Evolutionary conservation across 2,797 vertebrate species (phyloP).

Genomic region (Acipenser oxyrinchus): DNA sequence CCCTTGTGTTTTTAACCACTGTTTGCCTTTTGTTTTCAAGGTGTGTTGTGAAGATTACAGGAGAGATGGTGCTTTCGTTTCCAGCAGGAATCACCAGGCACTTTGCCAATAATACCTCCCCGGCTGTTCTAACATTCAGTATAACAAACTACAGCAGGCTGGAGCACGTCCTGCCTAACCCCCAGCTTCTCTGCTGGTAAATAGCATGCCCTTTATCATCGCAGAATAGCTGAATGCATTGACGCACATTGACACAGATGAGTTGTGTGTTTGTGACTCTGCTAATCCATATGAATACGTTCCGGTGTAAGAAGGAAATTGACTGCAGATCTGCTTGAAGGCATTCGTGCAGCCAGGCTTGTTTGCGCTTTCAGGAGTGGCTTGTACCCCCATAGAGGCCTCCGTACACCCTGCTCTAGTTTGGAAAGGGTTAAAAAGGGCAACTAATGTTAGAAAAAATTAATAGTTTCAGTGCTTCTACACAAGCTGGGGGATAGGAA

Average conservation of each 20-base stretch:
- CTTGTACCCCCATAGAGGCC: too few relatives aligned
- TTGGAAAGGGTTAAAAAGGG: too few relatives aligned
- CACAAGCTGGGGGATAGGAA: too few relatives aligned
- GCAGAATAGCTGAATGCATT: neutral
- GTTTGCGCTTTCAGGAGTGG: too few relatives aligned
- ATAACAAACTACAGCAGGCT: slow-evolving; percentile 86
- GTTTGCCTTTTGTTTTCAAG: slow-evolving; percentile 42
- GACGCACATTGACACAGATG: neutral
- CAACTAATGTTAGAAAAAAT: too few relatives aligned
- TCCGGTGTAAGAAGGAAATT: too few relatives aligned
- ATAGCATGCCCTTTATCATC: slow-evolving; percentile 9
- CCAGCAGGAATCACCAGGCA: slow-evolving; percentile 95
- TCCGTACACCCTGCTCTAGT: too few relatives aligned
- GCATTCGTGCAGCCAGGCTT: too few relatives aligned
- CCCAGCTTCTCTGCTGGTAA: slow-evolving; percentile 96
- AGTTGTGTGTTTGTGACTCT: too few relatives aligned
- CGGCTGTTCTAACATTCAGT: slow-evolving; percentile 83
- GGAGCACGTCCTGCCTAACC: slow-evolving; percentile 95
- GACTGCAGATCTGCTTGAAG: too few relatives aligned
- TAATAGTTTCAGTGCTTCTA: too few relatives aligned
- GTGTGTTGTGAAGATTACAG: slow-evolving; percentile 94
- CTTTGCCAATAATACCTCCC: slow-evolving; percentile 83
- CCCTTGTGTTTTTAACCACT: neutral
- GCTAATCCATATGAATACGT: too few relatives aligned
- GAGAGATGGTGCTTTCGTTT: slow-evolving; percentile 96